These are phyloP conservation scores for Diachasmimorpha longicaudata DNA, from an alignment of 1,140 invertebrate genomes.

Conservation along the genomic window DNA sequence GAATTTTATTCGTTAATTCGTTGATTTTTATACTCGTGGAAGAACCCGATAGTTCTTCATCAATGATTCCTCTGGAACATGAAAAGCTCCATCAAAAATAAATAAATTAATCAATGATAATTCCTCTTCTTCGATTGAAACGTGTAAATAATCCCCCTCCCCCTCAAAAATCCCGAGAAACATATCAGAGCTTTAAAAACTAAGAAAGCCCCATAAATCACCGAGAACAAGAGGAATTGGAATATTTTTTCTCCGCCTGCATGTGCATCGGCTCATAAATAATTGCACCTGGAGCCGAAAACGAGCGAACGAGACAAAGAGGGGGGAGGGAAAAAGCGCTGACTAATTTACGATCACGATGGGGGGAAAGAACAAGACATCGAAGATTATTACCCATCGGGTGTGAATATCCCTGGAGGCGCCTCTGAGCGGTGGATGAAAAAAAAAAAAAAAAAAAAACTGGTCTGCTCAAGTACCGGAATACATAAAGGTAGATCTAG, in stretches of 20 bases:
- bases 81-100: no score
- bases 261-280: neutral
- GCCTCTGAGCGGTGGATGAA: neutral
- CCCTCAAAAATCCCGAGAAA: no score
- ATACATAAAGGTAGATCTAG: conserved; percentile 2
- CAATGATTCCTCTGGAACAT: no score
- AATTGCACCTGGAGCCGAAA: neutral
- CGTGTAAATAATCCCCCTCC: no score
- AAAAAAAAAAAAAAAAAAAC: neutral
- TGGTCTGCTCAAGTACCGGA: neutral
- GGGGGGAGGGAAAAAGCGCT: neutral
- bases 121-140: no score
- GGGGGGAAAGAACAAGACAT: conserved; percentile 9
- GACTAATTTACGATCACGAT: conserved; percentile 2
- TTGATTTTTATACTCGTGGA: no score
- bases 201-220: neutral
- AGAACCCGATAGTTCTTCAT: no score
- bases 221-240: neutral
- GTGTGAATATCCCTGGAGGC: neutral
- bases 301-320: neutral
- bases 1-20: neutral
- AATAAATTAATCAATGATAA: no score
- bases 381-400: neutral
- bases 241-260: neutral
- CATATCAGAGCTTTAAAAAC: neutral